Evolutionary conservation across 2,113 vertebrate species (phyloP), one percentile per base, ranked within the genome.

Genomic region (Elaphurus davidianus): DNA sequence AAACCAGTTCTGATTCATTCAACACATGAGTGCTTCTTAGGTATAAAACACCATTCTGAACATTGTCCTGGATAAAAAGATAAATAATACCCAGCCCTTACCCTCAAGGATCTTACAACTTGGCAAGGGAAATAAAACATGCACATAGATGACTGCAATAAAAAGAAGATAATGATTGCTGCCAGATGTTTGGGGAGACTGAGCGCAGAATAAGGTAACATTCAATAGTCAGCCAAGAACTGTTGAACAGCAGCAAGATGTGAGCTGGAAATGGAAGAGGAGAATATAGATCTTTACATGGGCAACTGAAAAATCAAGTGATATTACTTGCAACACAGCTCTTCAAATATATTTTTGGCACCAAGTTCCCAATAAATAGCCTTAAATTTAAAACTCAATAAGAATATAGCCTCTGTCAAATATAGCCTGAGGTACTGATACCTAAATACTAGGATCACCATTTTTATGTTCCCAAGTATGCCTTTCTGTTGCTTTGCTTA

Each of bases 71-170:
- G 14, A 82, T 91, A n/a, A 60, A 88, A 90, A 94, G 74, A 87
- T 74, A 90, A 96, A 82, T 52, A 76, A 94, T 67, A 60, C 33
- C 19, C 62, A 90, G 62, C 40, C 60, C 64, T 97, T 93, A 91
- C 84, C 96, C 71, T 94, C 74, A 83, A 97, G 94, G 79, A 87
- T 93, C 96, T 95, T 84, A 92, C 78, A 91, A 45, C 15, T 76
- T 91, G 87, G 86, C 60, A n/a, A 74, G 92, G 78, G 50, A 87
- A 96, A 86, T 62, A 52, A 79, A 86, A 62, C 79, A 85, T 0
- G 28, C 79, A 89, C 60, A 90, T 43, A 91, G 92, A 95, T 87
- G 83, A 43, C 28, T 47, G 36, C 79, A 82, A 43, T 36, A 84
- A 74, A 93, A 86, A 52, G 50, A 59, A 87, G 71, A 84, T 25